A percentile compares a stretch with the other conserved stretches of the same genome.
phyloP scores from a whole-genome alignment of 2,113 vertebrate genomes.

The Petromus typicus region DNA sequence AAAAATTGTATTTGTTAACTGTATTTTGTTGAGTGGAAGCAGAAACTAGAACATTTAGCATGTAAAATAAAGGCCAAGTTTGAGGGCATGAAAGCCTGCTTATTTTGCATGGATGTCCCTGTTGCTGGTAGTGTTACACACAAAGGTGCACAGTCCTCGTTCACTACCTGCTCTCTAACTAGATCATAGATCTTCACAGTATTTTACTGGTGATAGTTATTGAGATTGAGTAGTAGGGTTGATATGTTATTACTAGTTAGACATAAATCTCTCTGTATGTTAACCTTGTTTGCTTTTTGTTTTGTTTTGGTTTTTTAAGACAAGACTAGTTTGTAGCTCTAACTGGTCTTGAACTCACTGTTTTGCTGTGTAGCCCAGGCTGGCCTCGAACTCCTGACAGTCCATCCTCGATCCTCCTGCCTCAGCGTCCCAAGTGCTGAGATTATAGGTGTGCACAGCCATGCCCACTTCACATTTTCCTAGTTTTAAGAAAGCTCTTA shows the following conservation, averaged over 20 bases:
- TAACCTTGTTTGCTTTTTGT: background rate
- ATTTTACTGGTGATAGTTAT: background rate
- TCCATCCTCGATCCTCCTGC: too few relatives aligned
- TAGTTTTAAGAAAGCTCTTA: constrained; percentile 44
- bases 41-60: background rate
- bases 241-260: background rate
- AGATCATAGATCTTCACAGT: background rate
- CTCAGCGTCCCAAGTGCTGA: too few relatives aligned
- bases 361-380: too few relatives aligned
- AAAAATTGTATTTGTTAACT: background rate
- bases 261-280: background rate
- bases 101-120: background rate
- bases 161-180: background rate
- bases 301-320: too few relatives aligned
- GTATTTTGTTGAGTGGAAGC: background rate
- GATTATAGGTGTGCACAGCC: too few relatives aligned
- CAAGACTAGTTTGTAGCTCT: too few relatives aligned
- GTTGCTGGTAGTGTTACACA: background rate
- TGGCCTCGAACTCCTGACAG: too few relatives aligned
- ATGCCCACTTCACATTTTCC: too few relatives aligned
- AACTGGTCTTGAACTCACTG: too few relatives aligned
- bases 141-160: background rate
- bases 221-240: background rate
- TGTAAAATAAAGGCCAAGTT: background rate
- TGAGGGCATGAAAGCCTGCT: background rate